These are phyloP conservation scores for Buathra laborator DNA, from an alignment of 2,888 invertebrate species.

Conservation along the genomic window DNA sequence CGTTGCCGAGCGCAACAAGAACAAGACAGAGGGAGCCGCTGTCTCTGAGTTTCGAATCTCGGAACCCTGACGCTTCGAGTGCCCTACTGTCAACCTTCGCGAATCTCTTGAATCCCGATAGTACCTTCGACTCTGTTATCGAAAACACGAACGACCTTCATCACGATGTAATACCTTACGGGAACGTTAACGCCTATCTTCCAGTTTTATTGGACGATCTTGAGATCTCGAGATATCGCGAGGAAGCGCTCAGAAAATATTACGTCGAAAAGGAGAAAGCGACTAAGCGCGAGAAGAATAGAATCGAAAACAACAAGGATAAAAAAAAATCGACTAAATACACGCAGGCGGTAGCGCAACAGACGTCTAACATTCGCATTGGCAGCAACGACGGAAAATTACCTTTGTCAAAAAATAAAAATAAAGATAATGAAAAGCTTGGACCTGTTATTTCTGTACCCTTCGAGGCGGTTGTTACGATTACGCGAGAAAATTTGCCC, in stretches of 20 bases:
- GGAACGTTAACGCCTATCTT: constrained; percentile 55
- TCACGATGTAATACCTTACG: not conserved
- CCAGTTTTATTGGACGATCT: constrained; percentile 53
- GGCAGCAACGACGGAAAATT: constrained; percentile 3
- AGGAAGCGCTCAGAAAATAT: constrained; percentile 55
- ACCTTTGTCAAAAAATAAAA: not conserved
- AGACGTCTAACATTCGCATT: constrained; percentile 24
- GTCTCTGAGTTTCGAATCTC: not conserved
- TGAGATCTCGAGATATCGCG: constrained; percentile 54
- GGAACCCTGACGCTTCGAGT: constrained; percentile 22
- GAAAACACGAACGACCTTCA: constrained; percentile 16
- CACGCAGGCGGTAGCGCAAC: constrained; percentile 29
- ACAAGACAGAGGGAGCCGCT: constrained; percentile 8
- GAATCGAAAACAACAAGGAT: not conserved
- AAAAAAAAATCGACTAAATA: constrained; percentile 31
- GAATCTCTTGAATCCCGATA: constrained; percentile 42
- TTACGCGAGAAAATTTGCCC: constrained; percentile 74
- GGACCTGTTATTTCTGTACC: constrained; percentile 80
- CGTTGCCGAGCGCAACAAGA: not conserved
- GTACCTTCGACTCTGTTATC: not conserved
- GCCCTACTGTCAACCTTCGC: constrained; percentile 61
- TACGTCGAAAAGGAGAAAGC: constrained; percentile 25
- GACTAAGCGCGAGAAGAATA: constrained; percentile 25
- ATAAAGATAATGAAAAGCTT: not conserved
- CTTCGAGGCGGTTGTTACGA: constrained; percentile 82